A percentile compares a stretch with the other conserved stretches of the same genome.
Evolutionary conservation across 2,113 vertebrate genomes (phyloP).

Genomic region (Pomatostomus ruficeps): DNA sequence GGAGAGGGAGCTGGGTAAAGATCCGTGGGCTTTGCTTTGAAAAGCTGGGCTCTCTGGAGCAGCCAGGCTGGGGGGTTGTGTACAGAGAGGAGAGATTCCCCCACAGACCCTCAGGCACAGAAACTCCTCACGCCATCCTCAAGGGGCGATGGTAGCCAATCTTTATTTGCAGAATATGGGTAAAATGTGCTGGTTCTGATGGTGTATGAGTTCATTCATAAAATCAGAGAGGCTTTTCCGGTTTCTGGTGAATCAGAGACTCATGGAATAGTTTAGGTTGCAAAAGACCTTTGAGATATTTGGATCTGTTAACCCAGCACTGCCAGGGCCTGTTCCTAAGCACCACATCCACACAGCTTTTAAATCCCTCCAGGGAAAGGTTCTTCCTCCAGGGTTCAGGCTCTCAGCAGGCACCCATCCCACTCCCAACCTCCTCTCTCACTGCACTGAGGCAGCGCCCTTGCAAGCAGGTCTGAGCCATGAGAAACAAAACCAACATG

Average conservation of each 20-base stretch:
- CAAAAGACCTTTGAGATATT: neutral
- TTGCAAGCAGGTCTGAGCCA: neutral
- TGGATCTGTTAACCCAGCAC: neutral
- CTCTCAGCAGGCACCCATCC: neutral
- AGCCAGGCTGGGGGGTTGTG: neutral
- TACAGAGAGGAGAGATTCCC: neutral
- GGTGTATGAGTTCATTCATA: neutral
- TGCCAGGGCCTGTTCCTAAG: neutral
- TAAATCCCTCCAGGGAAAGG: neutral
- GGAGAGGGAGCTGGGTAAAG: neutral
- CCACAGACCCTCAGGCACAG: neutral
- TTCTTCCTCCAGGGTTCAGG: neutral
- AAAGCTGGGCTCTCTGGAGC: neutral
- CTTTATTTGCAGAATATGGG: accelerated
- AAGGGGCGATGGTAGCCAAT: neutral
- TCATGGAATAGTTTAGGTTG: neutral
- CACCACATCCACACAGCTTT: neutral
- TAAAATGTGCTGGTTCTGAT: neutral
- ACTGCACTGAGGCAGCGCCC: accelerated
- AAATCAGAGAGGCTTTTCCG: neutral
- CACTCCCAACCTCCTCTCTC: neutral
- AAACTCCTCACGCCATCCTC: neutral
- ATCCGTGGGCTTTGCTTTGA: neutral
- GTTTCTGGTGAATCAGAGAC: neutral
- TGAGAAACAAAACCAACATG: neutral